Evolutionary conservation across 2,797 vertebrate genomes (phyloP), one percentile per base, ranked within the genome.

Genomic region (Parauchenoglanis punctatus): DNA sequence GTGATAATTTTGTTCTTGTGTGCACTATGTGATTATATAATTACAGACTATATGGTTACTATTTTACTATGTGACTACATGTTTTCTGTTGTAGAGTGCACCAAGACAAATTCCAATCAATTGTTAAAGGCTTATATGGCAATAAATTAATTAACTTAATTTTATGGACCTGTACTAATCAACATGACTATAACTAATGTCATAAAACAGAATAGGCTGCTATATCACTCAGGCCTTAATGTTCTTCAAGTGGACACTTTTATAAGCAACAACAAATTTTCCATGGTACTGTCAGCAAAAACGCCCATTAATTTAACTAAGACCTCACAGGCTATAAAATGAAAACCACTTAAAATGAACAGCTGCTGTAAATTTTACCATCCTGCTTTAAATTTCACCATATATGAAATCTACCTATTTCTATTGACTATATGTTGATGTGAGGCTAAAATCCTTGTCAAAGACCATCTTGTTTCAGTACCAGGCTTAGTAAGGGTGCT

Each of bases 281-380:
- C 28, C 28, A 61, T 44, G 59, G 23, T 40, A n/a, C 8, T 44
- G 23, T 35, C 63, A 46, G 23, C 20, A 81, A 81, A 44, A 46
- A n/a, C 17, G 23, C 78, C 63, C 56, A 81, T 46, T 49, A 81
- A 25, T n/a, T 25, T 81, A 58, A 61, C 11, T 56, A 63, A 81
- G 59, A 81, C 23, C 40, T 46, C 35, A 65, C 35, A 46, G 7
- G 40, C 59, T 49, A 46, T 65, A n/a, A 63, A 81, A 63, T 8
- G 25, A 46, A 81, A 46, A 23, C 7, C 80, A 63, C 23, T 40
- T 80, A 81, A 65, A 81, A 81, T 65, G 63, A 63, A 73, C 54
- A 77, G 25, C 54, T 35, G 61, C 28, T 70, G 20, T 59, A 81
- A 61, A 80, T 17, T 17, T 81, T 80, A 18, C 44, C 20, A 31